Percentiles rank a stretch among this genome's conserved stretches.
Evolutionary conservation across 2,888 invertebrate species (phyloP).

Genomic region (Drosophila falleni): DNA sequence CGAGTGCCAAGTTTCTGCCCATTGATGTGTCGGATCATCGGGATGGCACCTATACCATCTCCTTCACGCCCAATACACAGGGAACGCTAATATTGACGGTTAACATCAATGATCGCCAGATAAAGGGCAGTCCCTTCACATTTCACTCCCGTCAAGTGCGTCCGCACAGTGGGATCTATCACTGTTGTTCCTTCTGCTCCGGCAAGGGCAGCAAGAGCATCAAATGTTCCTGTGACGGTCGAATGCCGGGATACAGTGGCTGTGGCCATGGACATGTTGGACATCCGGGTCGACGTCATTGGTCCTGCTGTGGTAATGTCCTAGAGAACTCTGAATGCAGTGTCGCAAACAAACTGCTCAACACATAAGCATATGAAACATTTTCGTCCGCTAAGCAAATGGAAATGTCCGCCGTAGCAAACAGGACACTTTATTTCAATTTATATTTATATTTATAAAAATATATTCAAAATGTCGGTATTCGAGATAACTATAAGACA

Average conservation of each 20-base stretch:
- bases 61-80: constrained; percentile 88
- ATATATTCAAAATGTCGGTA: no score
- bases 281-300: constrained; percentile 92
- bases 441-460: no score
- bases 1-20: constrained; percentile 85
- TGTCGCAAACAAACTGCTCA: constrained; percentile 85
- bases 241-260: constrained; percentile 91
- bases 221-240: constrained; percentile 90
- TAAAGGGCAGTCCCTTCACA: constrained; percentile 90
- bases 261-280: constrained; percentile 93
- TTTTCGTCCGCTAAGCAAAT: neutral
- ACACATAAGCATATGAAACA: constrained; percentile 30
- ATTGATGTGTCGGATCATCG: constrained; percentile 88
- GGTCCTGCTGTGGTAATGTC: constrained; percentile 92
- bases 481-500: no score
- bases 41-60: constrained; percentile 89
- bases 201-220: constrained; percentile 90
- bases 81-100: constrained; percentile 88
- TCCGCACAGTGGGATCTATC: constrained; percentile 90
- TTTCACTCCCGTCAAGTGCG: constrained; percentile 88
- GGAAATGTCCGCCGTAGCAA: no score
- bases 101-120: constrained; percentile 88
- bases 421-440: no score
- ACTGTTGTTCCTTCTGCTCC: constrained; percentile 93
- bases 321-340: constrained; percentile 88